Percentiles rank a stretch among this genome's conserved stretches.
These are phyloP conservation scores for Rhopilema esculentum DNA, from an alignment of 30 jellyfish, hydroid and myxozoan species.

Conservation along the genomic window DNA sequence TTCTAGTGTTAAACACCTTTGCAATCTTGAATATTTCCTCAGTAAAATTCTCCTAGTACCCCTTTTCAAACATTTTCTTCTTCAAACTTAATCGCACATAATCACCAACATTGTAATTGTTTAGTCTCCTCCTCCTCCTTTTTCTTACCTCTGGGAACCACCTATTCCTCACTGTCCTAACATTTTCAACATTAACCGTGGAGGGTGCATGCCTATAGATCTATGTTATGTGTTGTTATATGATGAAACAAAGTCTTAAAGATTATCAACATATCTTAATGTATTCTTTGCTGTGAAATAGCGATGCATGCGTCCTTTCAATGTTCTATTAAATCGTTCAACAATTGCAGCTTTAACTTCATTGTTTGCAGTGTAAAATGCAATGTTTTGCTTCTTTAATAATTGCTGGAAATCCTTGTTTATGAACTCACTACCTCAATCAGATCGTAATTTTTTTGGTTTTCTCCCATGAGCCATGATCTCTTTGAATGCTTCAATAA, in stretches of 20 bases:
- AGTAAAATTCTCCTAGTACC: constrained; percentile 39
- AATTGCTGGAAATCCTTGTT: constrained; percentile 3
- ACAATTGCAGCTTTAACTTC: constrained; percentile 51
- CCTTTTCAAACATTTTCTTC: constrained; percentile 56
- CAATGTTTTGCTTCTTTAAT: constrained; percentile 8
- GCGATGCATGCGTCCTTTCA: constrained; percentile 48
- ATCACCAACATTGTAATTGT: constrained; percentile 29
- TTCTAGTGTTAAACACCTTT: background rate
- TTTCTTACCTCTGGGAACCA: background rate
- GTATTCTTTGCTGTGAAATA: constrained; percentile 19
- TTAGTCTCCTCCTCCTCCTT: background rate
- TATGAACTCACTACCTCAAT: constrained; percentile 47
- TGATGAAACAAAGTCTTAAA: constrained; percentile 35
- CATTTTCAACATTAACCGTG: constrained; percentile 27
- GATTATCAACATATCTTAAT: constrained; percentile 20
- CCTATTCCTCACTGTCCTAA: background rate
- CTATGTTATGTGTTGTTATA: constrained; percentile 57
- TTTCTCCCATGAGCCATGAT: constrained; percentile 20
- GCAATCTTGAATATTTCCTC: constrained; percentile 51
- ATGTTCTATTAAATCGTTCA: constrained; percentile 56
- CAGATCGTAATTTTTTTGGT: constrained; percentile 36
- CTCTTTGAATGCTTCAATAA: constrained; percentile 7
- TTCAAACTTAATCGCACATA: constrained; percentile 25
- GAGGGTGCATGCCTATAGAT: constrained; percentile 47
- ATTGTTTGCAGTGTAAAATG: constrained; percentile 21